Conservation (phyloP, 2,888 invertebrate genomes). For the Cheilosia soror region DNA sequence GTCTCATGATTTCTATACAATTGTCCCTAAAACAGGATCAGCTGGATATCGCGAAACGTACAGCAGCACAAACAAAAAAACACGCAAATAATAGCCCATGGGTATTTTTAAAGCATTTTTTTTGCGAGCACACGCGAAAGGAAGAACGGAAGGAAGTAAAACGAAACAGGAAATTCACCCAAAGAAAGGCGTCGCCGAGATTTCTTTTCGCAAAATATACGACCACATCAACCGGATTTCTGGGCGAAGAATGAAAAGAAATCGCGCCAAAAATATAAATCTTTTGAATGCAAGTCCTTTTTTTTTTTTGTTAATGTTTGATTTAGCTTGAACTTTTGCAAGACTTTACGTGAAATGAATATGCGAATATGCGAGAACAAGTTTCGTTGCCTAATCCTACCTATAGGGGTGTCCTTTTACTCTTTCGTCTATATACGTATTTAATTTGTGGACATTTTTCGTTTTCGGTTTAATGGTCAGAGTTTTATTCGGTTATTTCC, state of each 20-base stretch:
- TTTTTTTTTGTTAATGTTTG: constrained; percentile 41
- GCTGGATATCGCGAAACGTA: constrained; percentile 70
- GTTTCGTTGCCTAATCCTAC: constrained; percentile 8
- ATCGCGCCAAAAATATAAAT: constrained; percentile 57
- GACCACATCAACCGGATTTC: constrained; percentile 42
- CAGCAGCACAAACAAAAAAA: constrained; percentile 1
- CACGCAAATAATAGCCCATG: constrained; percentile 59
- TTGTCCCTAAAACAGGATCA: constrained; percentile 69
- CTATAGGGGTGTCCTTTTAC: constrained; percentile 12
- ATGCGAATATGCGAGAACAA: neutral
- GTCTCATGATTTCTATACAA: constrained; percentile 42
- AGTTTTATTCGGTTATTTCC: constrained; percentile 63
- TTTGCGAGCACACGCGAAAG: constrained; percentile 40
- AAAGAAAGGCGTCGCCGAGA: constrained; percentile 59
- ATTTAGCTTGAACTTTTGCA: constrained; percentile 65
- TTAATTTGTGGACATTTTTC: constrained; percentile 19
- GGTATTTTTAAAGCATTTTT: constrained; percentile 43
- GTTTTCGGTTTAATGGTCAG: constrained; percentile 63
- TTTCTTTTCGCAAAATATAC: constrained; percentile 21
- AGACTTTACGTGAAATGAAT: constrained; percentile 15
- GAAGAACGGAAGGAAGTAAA: constrained; percentile 22
- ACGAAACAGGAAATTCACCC: constrained; percentile 43
- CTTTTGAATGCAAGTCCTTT: constrained; percentile 12
- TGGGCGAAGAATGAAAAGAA: constrained; percentile 16
- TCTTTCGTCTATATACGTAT: neutral